Percentiles rank a stretch among this genome's conserved stretches.
phyloP scores from a whole-genome alignment of 2,797 vertebrate species.

The Labeo calbasu region DNA sequence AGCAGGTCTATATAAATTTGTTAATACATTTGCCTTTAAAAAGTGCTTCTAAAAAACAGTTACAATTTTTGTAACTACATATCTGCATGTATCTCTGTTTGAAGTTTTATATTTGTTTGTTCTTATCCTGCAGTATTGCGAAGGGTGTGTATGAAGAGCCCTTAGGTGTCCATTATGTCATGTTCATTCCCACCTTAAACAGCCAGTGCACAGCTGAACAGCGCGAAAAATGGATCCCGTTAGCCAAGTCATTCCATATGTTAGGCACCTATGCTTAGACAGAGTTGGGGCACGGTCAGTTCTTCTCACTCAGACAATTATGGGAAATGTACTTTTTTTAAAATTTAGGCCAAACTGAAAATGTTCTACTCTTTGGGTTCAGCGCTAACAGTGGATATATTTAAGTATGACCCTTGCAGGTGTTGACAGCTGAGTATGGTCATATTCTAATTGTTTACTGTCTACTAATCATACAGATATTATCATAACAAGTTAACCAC shows the following conservation, averaged over 20 bases:
- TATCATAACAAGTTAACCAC: not conserved
- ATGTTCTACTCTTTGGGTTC: not conserved
- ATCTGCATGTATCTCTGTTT: not conserved
- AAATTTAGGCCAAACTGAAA: conserved; percentile 13
- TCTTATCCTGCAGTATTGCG: conserved; percentile 62
- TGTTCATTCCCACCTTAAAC: conserved; percentile 90
- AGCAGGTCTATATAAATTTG: not conserved
- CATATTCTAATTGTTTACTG: not conserved
- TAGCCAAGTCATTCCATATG: conserved; percentile 77
- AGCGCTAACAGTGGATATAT: not conserved
- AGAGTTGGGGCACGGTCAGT: conserved; percentile 98
- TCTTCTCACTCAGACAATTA: conserved; percentile 47
- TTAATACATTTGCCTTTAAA: not conserved
- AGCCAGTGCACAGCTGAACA: conserved; percentile 86
- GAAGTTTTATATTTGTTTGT: not conserved
- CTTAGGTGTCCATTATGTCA: conserved; percentile 84
- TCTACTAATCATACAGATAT: not conserved
- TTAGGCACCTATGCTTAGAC: conserved; percentile 96
- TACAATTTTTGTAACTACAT: not conserved
- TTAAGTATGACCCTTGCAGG: conserved; percentile 55
- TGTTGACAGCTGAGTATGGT: conserved; percentile 72
- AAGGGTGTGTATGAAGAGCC: conserved; percentile 68
- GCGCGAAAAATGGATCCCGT: conserved; percentile 86
- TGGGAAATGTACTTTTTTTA: conserved; percentile 15
- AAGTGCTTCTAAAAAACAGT: not conserved